Evolutionary conservation across 2,113 vertebrate genomes (phyloP).

Genomic region (Nicator chloris): DNA sequence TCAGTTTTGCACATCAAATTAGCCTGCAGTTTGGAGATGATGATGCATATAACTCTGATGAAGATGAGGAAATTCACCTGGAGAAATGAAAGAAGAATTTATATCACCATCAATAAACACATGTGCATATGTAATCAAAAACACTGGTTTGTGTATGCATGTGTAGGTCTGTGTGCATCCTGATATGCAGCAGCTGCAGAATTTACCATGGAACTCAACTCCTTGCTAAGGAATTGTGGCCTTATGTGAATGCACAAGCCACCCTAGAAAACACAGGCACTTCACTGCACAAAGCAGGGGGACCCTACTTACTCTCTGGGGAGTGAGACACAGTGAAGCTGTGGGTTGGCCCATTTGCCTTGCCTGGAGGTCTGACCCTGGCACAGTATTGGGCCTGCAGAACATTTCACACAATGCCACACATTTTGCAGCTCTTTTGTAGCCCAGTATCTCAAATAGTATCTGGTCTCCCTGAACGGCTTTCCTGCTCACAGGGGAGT

Average conservation of each 20-base stretch:
- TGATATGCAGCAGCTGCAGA: background rate
- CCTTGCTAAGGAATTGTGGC: background rate
- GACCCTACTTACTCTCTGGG: background rate
- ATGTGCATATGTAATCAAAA: background rate
- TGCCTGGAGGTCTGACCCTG: background rate
- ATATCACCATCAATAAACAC: background rate
- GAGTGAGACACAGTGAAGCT: background rate
- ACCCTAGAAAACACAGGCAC: background rate
- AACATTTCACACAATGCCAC: background rate
- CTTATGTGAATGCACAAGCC: background rate
- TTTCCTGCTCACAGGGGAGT: background rate
- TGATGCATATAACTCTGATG: constrained; percentile 84
- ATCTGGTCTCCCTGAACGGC: background rate
- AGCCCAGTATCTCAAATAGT: background rate
- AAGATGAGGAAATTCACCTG: constrained; percentile 91
- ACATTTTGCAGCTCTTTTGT: background rate
- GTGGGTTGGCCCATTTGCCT: background rate
- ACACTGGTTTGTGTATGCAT: background rate
- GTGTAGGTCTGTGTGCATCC: background rate
- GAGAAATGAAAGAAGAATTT: background rate
- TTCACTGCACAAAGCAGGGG: background rate
- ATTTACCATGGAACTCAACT: background rate
- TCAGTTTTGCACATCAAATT: constrained; percentile 88
- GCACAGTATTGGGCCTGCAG: background rate
- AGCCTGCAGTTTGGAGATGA: constrained; percentile 87